Percentiles rank a stretch among this genome's conserved stretches.
Conservation (phyloP, 2,797 vertebrate genomes). For the Platyrinchus mystaceus region DNA sequence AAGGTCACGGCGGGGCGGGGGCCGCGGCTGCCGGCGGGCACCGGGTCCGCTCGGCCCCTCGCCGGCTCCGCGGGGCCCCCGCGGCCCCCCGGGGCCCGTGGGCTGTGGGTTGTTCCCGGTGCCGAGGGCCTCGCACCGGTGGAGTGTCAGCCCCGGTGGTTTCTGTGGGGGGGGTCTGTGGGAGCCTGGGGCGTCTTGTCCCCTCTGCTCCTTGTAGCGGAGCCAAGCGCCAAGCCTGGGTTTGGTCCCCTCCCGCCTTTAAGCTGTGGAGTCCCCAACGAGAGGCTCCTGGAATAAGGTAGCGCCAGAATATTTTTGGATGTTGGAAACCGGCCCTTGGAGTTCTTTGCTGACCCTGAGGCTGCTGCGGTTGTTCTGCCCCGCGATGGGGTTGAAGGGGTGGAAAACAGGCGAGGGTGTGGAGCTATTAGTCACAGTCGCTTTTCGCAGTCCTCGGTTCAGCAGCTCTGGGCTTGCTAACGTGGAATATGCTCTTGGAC, state of each 20-base stretch:
- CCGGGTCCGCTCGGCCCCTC: not conserved
- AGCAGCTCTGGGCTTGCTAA: not conserved
- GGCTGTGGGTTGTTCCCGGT: not conserved
- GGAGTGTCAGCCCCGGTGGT: not conserved
- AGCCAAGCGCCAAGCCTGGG: not conserved
- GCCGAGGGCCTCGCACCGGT: not conserved
- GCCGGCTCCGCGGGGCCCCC: not conserved
- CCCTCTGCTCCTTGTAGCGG: not conserved
- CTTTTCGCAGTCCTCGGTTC: not conserved
- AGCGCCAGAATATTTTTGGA: not conserved
- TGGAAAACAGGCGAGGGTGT: not conserved
- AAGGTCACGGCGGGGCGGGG: slow-evolving; percentile 20
- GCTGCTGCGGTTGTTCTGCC: not conserved
- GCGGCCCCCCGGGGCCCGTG: not conserved
- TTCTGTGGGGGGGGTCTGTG: not conserved
- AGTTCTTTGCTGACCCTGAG: not conserved
- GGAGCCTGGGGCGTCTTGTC: not conserved
- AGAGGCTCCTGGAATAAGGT: not conserved
- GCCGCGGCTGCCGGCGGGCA: not conserved
- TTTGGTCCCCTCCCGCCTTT: not conserved
- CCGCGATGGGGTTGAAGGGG: not conserved
- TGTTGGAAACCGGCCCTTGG: not conserved
- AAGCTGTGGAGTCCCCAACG: not conserved
- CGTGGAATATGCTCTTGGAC: not conserved
- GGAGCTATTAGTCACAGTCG: not conserved